Base-by-base conservation (phyloP, 2,888 invertebrate genomes). In the Drosophila hamatofila region DNA sequence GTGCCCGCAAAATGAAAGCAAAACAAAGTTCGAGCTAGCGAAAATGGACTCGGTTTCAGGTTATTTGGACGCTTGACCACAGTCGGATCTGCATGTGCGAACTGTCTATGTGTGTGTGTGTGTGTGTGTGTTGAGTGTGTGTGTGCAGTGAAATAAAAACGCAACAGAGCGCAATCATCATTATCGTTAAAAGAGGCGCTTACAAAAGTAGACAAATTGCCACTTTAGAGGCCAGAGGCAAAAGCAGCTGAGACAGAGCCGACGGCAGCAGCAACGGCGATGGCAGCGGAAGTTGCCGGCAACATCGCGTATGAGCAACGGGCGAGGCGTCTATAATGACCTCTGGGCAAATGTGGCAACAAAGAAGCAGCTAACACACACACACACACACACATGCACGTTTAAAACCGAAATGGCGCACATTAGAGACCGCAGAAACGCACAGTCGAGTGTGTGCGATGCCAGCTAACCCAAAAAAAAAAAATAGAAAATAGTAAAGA, bases 201-300 rank as follows among this genome's bases (percentile, higher is more conserved):
- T 88, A 88, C 89, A 89, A 75, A 89, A 89, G 86, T 84, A 86
- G 89, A 89, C 89, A 89, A 89, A 88, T 89, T 89, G 87, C 89
- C 88, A 88, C 89, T 89, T 89, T 88, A 80, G 88, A 80, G 84
- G 80, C 81, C 67, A 74, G 54, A 18, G 70, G 71, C 79, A 78
- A 68, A 68, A 42, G 52, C 55, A 61, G 57, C 63, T 63, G 65
- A 65, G 44, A 42, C 49, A 59, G 25, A 54, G 54, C 51, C 51
- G 6, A n/a, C 5, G 49, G 27, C 48, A 35, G 35, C 12, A 14
- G 12, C 35, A 11, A 42, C 42, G 59, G 41, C 51, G 60, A 52
- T 48, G 35, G 42, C 57, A 56, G 48, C 80, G 81, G 74, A 81
- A 78, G 83, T 80, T 72, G 75, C 63, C 78, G 68, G 79, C 81